phyloP scores from a whole-genome alignment of 1,140 invertebrate species.

The Sitobion miscanthi region DNA sequence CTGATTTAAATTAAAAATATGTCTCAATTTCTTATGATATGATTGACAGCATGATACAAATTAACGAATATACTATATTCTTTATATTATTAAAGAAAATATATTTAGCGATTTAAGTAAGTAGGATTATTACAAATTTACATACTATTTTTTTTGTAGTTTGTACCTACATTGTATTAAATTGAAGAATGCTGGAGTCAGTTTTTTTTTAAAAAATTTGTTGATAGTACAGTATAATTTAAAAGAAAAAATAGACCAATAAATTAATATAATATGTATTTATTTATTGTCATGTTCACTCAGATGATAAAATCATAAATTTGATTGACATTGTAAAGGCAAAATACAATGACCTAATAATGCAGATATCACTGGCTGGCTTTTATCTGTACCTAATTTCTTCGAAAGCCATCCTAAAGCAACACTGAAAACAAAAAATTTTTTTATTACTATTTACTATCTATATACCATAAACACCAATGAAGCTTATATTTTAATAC shows the following conservation, averaged over 20 bases:
- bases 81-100: too few species aligned
- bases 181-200: background rate
- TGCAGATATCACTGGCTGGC: conserved; percentile 42
- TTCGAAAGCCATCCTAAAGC: conserved; percentile 50
- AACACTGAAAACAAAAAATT: conserved; percentile 39
- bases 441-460: background rate
- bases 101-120: too few species aligned
- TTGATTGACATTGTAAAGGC: conserved; percentile 25
- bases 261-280: background rate
- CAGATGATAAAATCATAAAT: background rate
- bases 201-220: background rate
- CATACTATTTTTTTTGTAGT: background rate
- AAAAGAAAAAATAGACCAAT: background rate
- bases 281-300: background rate
- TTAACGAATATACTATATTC: too few species aligned
- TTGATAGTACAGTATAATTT: background rate
- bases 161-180: background rate
- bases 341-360: conserved; percentile 32
- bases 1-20: background rate
- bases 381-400: conserved; percentile 41
- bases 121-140: background rate
- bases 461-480: background rate
- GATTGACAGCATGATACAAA: too few species aligned
- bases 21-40: background rate
- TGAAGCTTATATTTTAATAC: background rate